These are phyloP conservation scores for Tipula unca DNA, from an alignment of 2,888 invertebrate species.

Conservation along the genomic window DNA sequence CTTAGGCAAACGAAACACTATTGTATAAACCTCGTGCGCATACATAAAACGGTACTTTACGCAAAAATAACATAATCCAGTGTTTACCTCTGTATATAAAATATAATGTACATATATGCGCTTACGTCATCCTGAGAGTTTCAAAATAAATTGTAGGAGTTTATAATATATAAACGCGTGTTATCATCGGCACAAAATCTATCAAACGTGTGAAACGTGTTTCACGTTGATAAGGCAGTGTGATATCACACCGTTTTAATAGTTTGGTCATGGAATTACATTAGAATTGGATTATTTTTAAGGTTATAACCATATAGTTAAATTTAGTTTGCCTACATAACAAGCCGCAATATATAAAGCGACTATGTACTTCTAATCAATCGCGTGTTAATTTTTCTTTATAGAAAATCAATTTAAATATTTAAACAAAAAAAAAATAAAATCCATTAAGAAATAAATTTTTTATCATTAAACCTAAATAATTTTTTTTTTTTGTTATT, in stretches of 20 bases:
- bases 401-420: neutral
- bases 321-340: neutral
- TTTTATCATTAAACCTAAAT: neutral
- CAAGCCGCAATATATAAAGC: neutral
- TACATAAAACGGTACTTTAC: neutral
- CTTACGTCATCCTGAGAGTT: neutral
- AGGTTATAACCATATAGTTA: neutral
- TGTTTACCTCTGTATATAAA: neutral
- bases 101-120: neutral
- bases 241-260: neutral
- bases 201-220: neutral
- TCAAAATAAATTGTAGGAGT: neutral
- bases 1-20: neutral
- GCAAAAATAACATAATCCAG: neutral
- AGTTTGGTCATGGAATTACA: neutral
- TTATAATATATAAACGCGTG: neutral
- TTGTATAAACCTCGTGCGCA: neutral
- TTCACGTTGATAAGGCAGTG: neutral
- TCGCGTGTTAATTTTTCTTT: neutral
- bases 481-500: neutral
- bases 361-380: neutral
- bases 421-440: slow-evolving; percentile 1
- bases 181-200: neutral
- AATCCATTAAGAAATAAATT: neutral
- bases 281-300: neutral